phyloP scores from a whole-genome alignment of 2,113 vertebrate species.

The Parus major region DNA sequence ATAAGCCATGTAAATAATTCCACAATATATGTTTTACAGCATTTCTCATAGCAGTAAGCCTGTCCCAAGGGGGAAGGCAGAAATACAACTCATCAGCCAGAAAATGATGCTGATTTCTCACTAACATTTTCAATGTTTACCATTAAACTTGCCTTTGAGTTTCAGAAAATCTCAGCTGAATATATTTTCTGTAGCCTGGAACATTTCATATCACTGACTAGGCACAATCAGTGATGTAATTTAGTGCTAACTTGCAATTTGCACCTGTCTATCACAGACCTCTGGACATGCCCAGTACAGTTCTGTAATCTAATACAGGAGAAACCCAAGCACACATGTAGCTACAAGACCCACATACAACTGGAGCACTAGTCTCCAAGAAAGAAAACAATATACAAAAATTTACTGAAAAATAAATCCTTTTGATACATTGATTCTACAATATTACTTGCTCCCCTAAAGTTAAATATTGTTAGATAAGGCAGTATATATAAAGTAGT shows the following conservation, averaged over 20 bases:
- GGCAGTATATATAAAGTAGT: not conserved
- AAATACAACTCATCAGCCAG: not conserved
- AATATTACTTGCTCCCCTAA: not conserved
- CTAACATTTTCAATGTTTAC: not conserved
- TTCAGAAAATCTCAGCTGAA: not conserved
- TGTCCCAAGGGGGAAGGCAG: not conserved
- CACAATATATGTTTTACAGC: not conserved
- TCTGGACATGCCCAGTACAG: not conserved
- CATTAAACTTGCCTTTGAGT: not conserved
- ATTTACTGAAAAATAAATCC: not conserved
- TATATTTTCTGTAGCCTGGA: not conserved
- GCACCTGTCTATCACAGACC: constrained; percentile 44
- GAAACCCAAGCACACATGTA: not conserved
- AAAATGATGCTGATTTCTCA: not conserved
- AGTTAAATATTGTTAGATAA: not conserved
- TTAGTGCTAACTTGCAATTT: constrained; percentile 25
- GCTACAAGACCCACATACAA: not conserved
- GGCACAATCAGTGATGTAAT: not conserved
- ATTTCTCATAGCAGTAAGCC: not conserved
- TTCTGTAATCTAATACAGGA: constrained; percentile 32
- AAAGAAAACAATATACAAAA: not conserved
- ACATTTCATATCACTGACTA: not conserved
- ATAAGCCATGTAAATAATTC: not conserved
- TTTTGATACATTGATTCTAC: not conserved
- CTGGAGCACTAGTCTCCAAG: not conserved